Percentiles rank a stretch among this genome's conserved stretches.
Evolutionary conservation across 2,888 invertebrate genomes (phyloP).

Genomic region (Heliconius ethilla): DNA sequence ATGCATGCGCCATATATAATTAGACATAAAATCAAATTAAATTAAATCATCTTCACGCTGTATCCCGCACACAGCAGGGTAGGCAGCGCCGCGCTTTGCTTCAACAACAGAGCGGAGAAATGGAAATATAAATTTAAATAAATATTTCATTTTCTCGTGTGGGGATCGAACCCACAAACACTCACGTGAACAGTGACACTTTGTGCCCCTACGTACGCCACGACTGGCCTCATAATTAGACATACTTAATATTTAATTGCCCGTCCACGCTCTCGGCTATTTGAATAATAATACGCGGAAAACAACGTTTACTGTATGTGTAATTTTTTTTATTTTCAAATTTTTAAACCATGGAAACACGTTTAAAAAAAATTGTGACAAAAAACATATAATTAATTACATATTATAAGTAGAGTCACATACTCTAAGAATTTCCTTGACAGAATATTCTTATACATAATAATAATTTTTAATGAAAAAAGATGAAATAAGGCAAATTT

Average conservation of each 20-base stretch:
- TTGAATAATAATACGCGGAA: constrained; percentile 1
- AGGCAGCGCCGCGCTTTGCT: no score
- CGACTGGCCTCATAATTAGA: not conserved
- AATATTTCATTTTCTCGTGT: no score
- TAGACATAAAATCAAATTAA: not conserved
- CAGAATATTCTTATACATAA: not conserved
- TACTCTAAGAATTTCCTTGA: not conserved
- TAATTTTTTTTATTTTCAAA: not conserved
- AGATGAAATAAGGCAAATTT: no score
- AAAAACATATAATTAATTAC: not conserved
- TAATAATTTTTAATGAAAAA: no score
- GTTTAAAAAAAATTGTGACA: not conserved
- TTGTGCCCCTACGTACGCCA: no score
- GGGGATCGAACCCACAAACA: no score
- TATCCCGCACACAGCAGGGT: no score
- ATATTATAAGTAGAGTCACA: not conserved
- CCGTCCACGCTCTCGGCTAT: not conserved
- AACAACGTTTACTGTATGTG: not conserved
- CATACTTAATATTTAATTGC: not conserved
- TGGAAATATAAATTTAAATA: no score
- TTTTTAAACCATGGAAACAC: not conserved
- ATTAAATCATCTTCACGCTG: no score
- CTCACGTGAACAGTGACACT: no score
- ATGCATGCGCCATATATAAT: not conserved
- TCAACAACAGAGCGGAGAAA: no score